phyloP scores from a whole-genome alignment of 2,797 vertebrate genomes.

The Phyllotis vaccarum region DNA sequence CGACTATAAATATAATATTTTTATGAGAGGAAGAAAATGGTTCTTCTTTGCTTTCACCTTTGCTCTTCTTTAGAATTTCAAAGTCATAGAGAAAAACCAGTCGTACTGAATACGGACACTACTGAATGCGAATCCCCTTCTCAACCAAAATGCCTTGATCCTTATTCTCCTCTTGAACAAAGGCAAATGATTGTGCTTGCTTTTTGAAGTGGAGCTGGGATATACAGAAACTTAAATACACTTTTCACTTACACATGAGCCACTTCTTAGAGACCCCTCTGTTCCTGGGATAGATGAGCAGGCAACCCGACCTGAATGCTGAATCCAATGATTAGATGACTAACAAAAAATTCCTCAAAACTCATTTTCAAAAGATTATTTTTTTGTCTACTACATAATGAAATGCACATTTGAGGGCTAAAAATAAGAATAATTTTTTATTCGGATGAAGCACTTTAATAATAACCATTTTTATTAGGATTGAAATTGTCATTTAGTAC shows the following conservation, averaged over 20 bases:
- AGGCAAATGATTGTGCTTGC: background rate
- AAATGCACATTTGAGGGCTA: slow-evolving; percentile 11
- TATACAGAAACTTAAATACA: slow-evolving; percentile 60
- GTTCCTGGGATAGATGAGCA: background rate
- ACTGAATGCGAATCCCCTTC: slow-evolving; percentile 45
- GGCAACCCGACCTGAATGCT: background rate
- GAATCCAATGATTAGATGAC: background rate
- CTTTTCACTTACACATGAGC: background rate
- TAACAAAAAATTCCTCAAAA: background rate
- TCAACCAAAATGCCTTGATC: slow-evolving; percentile 52
- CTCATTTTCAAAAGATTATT: background rate
- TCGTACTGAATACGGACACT: background rate
- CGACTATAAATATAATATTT: background rate
- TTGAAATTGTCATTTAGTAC: background rate
- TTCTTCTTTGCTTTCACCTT: background rate
- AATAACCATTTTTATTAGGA: background rate
- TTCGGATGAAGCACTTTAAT: background rate
- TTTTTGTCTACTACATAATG: background rate
- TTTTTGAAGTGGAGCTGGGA: slow-evolving; percentile 34
- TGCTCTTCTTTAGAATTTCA: slow-evolving; percentile 68
- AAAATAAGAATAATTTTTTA: background rate
- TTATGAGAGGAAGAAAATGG: background rate
- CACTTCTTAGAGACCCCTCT: slow-evolving; percentile 12
- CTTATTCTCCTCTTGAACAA: slow-evolving; percentile 61
- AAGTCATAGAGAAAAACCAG: background rate